Percentiles rank a stretch among this genome's conserved stretches.
These are phyloP conservation scores for Motacilla tschutschensis DNA, from an alignment of 2,113 vertebrate genomes.

Conservation along the genomic window DNA sequence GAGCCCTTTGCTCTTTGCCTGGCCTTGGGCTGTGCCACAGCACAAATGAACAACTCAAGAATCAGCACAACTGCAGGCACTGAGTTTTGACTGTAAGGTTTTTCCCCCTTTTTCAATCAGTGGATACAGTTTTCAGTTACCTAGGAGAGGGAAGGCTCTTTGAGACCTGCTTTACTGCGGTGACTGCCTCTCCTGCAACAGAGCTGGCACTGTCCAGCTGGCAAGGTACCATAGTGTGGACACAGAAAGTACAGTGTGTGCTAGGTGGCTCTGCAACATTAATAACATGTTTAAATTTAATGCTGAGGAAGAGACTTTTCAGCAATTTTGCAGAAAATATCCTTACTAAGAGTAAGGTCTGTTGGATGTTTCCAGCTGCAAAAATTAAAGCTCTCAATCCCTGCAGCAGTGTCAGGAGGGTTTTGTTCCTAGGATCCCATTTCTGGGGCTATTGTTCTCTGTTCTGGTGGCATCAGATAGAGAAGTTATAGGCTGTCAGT, in stretches of 20 bases:
- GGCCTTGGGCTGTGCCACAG: not conserved
- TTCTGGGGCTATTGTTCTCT: not conserved
- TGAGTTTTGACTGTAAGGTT: not conserved
- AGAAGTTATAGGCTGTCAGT: not conserved
- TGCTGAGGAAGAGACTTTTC: not conserved
- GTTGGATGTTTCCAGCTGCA: not conserved
- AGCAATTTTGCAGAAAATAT: not conserved
- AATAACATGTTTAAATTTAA: not conserved
- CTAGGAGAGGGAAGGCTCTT: not conserved
- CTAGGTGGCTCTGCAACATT: not conserved
- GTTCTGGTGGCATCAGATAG: not conserved
- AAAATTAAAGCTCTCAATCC: not conserved
- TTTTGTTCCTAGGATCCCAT: not conserved
- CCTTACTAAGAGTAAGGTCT: not conserved
- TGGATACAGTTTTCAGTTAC: not conserved
- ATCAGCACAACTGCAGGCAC: not conserved
- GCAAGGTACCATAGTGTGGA: not conserved
- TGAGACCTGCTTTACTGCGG: not conserved
- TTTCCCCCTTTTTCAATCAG: not conserved
- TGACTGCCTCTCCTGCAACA: not conserved
- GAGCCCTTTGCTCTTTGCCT: constrained; percentile 7
- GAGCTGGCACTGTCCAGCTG: not conserved
- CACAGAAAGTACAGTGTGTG: not conserved
- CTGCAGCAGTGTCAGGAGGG: not conserved
- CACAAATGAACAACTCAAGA: not conserved